These are phyloP conservation scores for Cephus pygmeus DNA, from an alignment of 2,888 invertebrate genomes.

Conservation along the genomic window DNA sequence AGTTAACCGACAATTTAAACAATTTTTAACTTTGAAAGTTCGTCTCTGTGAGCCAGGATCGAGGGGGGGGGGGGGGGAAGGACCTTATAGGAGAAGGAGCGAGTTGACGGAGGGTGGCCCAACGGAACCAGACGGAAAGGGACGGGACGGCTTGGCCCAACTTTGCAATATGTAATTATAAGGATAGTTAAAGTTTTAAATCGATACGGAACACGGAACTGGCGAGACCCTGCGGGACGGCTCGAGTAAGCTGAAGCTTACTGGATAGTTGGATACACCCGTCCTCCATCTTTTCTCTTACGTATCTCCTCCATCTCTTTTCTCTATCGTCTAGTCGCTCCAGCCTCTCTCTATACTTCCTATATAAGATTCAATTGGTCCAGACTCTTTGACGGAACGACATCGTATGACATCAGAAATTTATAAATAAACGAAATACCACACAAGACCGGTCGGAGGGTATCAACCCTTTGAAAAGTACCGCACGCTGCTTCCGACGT, in stretches of 20 bases:
- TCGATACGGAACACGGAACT: conserved; percentile 47
- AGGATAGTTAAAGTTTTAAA: conserved; percentile 60
- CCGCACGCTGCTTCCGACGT: not conserved
- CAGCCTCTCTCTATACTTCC: not conserved
- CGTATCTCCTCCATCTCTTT: too few species aligned
- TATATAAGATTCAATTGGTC: not conserved
- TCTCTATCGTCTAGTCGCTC: not conserved
- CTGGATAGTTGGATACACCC: not conserved
- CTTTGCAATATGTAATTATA: conserved; percentile 60
- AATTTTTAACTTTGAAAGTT: conserved; percentile 62
- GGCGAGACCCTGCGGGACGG: conserved; percentile 15
- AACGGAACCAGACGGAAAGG: conserved; percentile 8
- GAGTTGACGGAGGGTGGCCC: not conserved
- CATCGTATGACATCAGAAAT: not conserved
- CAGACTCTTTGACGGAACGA: not conserved
- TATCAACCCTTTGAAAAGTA: not conserved
- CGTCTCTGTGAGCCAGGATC: conserved; percentile 16
- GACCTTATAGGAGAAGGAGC: conserved; percentile 5
- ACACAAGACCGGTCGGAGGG: not conserved
- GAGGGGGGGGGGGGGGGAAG: not conserved
- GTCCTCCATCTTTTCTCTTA: not conserved
- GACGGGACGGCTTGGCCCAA: conserved; percentile 37
- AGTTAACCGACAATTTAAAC: conserved; percentile 63
- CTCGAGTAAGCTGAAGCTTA: not conserved
- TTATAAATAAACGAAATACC: not conserved